These are phyloP conservation scores for Anastrepha ludens DNA, from an alignment of 1,140 invertebrate genomes.

Conservation along the genomic window DNA sequence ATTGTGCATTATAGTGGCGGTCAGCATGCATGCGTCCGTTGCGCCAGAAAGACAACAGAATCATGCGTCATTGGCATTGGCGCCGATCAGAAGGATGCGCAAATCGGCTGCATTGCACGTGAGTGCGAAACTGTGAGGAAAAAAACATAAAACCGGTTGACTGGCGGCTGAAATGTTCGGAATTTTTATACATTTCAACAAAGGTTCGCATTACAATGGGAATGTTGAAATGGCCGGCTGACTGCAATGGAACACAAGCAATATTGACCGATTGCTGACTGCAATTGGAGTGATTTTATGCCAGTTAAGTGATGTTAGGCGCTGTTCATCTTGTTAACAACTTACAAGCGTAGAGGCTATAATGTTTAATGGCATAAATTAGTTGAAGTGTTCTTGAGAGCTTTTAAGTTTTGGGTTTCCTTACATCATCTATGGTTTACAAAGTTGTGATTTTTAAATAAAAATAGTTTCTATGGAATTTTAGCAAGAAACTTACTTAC, in stretches of 20 bases:
- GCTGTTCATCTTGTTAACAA: too few relatives aligned
- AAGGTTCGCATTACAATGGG: not conserved
- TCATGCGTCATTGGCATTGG: slow-evolving; percentile 37
- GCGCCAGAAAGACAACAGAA: not conserved
- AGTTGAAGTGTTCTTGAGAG: too few relatives aligned
- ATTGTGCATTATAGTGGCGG: not conserved
- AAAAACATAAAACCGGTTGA: not conserved
- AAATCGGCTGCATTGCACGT: slow-evolving; percentile 26
- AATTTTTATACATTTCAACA: not conserved
- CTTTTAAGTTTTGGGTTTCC: too few relatives aligned
- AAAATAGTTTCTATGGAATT: too few relatives aligned
- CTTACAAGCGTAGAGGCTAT: too few relatives aligned
- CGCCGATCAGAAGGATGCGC: slow-evolving; percentile 8
- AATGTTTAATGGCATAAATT: too few relatives aligned
- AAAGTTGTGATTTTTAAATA: too few relatives aligned
- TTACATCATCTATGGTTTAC: too few relatives aligned
- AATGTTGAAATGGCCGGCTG: not conserved
- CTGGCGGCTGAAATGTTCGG: not conserved
- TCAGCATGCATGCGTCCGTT: not conserved
- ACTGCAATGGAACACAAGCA: not conserved
- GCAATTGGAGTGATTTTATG: too few relatives aligned
- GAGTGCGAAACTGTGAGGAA: not conserved
- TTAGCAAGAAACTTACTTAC: too few relatives aligned
- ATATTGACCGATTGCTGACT: not conserved
- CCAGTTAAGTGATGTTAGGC: too few relatives aligned